Evolutionary conservation across 2,888 invertebrate genomes (phyloP).

Genomic region (Psylliodes chrysocephalus): DNA sequence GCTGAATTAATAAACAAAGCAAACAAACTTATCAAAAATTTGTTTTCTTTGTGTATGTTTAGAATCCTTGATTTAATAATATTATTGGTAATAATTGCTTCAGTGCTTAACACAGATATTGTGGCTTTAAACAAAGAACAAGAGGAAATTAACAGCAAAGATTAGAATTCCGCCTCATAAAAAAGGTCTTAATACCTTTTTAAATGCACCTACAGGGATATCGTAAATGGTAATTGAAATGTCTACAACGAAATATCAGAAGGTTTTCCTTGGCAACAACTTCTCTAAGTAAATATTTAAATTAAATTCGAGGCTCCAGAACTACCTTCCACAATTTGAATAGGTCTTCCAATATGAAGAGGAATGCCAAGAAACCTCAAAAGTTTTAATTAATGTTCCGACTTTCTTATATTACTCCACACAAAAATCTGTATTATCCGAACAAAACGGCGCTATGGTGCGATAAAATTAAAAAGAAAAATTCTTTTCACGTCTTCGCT

Average conservation of each 20-base stretch:
- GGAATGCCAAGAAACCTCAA: slow-evolving; percentile 18
- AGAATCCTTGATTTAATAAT: too few relatives aligned
- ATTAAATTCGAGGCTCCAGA: slow-evolving; percentile 4
- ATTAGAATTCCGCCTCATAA: too few relatives aligned
- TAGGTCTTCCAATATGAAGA: slow-evolving; percentile 19
- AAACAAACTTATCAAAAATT: too few relatives aligned
- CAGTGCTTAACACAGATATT: too few relatives aligned
- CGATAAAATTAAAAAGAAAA: slow-evolving; percentile 1
- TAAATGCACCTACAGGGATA: neutral
- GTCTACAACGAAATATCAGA: neutral
- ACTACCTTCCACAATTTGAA: slow-evolving; percentile 13
- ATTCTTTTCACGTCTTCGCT: slow-evolving; percentile 3
- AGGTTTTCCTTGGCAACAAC: neutral
- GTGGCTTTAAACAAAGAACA: too few relatives aligned
- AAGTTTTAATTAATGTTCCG: slow-evolving; percentile 27
- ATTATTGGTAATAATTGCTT: too few relatives aligned
- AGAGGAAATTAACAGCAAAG: too few relatives aligned
- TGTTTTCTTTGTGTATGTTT: too few relatives aligned
- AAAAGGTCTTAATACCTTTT: too few relatives aligned
- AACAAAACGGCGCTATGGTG: neutral
- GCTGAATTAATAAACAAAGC: too few relatives aligned
- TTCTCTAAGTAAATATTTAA: slow-evolving; percentile 12
- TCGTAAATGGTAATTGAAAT: neutral
- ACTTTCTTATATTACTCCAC: slow-evolving; percentile 21
- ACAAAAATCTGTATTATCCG: slow-evolving; percentile 20